A percentile compares a stretch with the other conserved stretches of the same genome.
phyloP scores from a whole-genome alignment of 2,888 invertebrate species.

The Torymus texanus region DNA sequence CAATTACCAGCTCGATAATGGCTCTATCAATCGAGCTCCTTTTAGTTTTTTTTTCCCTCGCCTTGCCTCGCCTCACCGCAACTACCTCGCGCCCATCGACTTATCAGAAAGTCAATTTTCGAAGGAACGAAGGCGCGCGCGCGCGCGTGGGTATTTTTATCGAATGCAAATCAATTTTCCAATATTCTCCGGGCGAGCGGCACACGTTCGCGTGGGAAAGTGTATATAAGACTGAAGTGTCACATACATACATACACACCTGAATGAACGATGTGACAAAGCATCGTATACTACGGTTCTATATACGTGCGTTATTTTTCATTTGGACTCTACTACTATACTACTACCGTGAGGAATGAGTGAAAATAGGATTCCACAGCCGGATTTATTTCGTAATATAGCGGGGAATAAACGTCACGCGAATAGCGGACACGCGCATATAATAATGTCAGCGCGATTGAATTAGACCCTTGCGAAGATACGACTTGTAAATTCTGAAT shows the following conservation, averaged over 20 bases:
- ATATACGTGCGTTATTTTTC: background rate
- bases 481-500: no score
- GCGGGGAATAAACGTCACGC: background rate
- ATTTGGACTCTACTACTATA: no score
- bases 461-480: no score
- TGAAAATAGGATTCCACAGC: no score
- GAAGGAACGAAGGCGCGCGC: constrained; percentile 36
- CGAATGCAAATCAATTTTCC: constrained; percentile 48
- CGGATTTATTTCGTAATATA: no score
- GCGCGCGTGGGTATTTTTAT: constrained; percentile 43
- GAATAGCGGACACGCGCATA: constrained; percentile 6
- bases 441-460: no score
- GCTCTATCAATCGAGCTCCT: constrained; percentile 31
- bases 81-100: background rate
- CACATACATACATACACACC: background rate
- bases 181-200: constrained; percentile 11
- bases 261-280: constrained; percentile 13
- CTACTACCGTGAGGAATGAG: no score
- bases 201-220: background rate
- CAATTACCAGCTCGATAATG: constrained; percentile 32
- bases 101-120: constrained; percentile 38
- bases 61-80: background rate
- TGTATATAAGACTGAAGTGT: background rate
- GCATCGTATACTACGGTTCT: no score
- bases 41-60: background rate